Conservation (phyloP, 2,797 vertebrate genomes). For the Sebastes cheni region DNA sequence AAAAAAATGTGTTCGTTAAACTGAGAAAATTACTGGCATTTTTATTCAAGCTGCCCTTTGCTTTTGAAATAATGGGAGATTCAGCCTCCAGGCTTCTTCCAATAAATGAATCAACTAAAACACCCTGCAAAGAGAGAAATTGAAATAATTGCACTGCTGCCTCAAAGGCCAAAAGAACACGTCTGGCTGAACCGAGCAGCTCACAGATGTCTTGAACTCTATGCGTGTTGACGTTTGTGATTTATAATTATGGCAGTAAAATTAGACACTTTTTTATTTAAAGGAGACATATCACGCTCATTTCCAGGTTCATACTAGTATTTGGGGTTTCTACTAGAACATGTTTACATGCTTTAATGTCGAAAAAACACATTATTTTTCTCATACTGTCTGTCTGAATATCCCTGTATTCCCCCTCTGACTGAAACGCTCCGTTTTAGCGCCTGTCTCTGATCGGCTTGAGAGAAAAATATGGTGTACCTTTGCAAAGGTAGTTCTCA, state of each 20-base stretch:
- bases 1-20: constrained; percentile 10
- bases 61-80: constrained; percentile 10
- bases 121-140: constrained; percentile 20
- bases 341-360: not conserved
- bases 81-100: constrained; percentile 23
- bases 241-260: constrained; percentile 26
- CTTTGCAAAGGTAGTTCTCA: not conserved
- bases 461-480: not conserved
- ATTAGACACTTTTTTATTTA: too few species aligned
- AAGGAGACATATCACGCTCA: too few species aligned
- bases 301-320: not conserved
- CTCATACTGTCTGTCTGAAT: not conserved
- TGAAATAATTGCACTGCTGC: constrained; percentile 1
- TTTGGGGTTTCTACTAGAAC: not conserved
- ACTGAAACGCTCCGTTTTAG: too few species aligned
- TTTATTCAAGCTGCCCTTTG: constrained; percentile 19
- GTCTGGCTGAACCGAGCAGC: not conserved
- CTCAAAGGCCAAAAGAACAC: constrained; percentile 7
- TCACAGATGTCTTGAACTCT: not conserved
- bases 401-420: rapidly evolving
- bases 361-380: not conserved
- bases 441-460: not conserved
- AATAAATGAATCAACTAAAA: constrained; percentile 48
- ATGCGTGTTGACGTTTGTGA: not conserved
- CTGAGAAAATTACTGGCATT: constrained; percentile 1